These are phyloP conservation scores for Rutilus rutilus DNA, from an alignment of 2,113 vertebrate genomes.

Conservation along the genomic window DNA sequence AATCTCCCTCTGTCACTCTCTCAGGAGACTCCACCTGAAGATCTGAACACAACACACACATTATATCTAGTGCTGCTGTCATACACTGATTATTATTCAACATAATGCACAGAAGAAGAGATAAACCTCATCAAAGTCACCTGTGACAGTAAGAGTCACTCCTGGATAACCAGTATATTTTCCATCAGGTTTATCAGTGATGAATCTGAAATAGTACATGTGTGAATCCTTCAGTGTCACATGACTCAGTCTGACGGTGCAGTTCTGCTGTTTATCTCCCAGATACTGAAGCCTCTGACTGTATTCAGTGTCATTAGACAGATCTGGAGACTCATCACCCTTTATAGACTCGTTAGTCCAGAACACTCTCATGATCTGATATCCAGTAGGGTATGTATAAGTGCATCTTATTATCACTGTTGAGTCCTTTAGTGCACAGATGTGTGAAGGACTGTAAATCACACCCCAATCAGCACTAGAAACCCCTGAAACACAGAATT, in stretches of 20 bases:
- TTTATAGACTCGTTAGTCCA: accelerated
- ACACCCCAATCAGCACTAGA: not conserved
- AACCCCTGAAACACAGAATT: not conserved
- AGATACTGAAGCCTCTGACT: not conserved
- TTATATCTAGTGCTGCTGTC: conserved; percentile 1
- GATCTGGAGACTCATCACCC: not conserved
- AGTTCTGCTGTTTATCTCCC: conserved; percentile 2
- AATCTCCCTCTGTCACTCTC: no score
- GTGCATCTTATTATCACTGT: not conserved
- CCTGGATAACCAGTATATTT: accelerated
- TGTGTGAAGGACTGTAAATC: not conserved
- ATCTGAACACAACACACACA: conserved; percentile 25
- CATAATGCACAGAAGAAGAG: no score
- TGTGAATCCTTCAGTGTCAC: not conserved
- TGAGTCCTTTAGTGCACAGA: not conserved
- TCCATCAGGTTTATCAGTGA: no score
- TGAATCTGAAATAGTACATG: not conserved
- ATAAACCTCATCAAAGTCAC: no score
- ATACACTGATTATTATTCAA: not conserved
- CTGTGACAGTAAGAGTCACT: no score
- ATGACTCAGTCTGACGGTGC: not conserved
- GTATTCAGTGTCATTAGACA: not conserved
- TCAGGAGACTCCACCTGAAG: not conserved
- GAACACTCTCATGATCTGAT: not conserved
- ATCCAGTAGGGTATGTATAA: not conserved